Evolutionary conservation across 2,797 vertebrate genomes (phyloP).

Genomic region (Myiotriccus ornatus): DNA sequence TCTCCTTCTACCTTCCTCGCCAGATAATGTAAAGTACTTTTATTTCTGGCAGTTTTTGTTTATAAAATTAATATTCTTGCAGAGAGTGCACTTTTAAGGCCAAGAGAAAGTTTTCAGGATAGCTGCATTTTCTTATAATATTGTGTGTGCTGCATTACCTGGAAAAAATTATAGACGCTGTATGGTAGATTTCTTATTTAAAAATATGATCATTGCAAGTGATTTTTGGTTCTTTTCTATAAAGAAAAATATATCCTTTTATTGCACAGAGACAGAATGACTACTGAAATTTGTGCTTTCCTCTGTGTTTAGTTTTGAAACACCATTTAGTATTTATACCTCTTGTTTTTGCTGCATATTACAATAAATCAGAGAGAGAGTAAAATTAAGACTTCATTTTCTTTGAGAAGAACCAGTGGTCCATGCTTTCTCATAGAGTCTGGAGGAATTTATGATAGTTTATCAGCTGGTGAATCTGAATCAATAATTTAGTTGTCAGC

Average conservation of each 20-base stretch:
- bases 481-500: not conserved
- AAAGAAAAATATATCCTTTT: not conserved
- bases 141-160: not conserved
- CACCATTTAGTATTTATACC: not conserved
- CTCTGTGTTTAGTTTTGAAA: not conserved
- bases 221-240: not conserved
- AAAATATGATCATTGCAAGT: not conserved
- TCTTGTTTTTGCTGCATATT: not conserved
- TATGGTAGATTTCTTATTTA: not conserved
- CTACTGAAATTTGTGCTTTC: not conserved
- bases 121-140: not conserved
- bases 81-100: not conserved
- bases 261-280: not conserved
- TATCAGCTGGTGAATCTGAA: not conserved
- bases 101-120: not conserved
- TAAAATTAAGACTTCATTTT: not conserved
- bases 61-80: not conserved
- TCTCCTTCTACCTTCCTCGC: not conserved
- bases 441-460: not conserved
- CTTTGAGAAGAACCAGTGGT: not conserved
- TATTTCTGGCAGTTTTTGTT: not conserved
- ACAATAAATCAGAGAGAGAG: not conserved
- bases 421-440: not conserved
- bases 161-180: not conserved
- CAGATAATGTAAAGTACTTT: not conserved